Evolutionary conservation across 1,140 invertebrate species (phyloP).

Genomic region (Semibalanus balanoides): DNA sequence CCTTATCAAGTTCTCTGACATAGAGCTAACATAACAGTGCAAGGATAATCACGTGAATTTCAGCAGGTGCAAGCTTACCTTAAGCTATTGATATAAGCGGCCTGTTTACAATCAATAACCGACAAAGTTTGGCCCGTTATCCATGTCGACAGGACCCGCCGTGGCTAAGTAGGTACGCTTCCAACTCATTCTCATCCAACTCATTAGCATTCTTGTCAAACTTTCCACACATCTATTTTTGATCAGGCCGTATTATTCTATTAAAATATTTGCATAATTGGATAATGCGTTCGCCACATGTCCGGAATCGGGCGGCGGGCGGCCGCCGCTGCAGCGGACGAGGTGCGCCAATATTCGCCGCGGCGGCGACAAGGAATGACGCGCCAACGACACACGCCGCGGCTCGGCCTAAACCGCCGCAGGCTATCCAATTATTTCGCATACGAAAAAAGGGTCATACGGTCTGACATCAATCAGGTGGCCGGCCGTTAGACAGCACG

Average conservation of each 20-base stretch:
- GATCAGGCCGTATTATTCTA: background rate
- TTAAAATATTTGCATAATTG: conserved; percentile 3
- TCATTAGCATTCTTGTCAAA: background rate
- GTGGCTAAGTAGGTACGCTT: background rate
- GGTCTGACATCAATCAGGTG: background rate
- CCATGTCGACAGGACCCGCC: background rate
- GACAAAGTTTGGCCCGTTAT: background rate
- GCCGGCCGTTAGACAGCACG: background rate
- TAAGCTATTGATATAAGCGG: too few species aligned
- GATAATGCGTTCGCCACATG: background rate
- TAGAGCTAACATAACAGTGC: too few species aligned
- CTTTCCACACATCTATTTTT: conserved; percentile 1
- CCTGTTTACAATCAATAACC: too few species aligned
- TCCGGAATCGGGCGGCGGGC: background rate
- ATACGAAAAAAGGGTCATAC: background rate
- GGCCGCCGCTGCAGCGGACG: too few species aligned
- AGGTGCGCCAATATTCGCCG: background rate
- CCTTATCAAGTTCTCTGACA: too few species aligned
- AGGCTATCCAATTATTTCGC: background rate
- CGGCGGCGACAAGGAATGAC: background rate
- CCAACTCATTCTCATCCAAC: background rate
- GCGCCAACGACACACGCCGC: too few species aligned
- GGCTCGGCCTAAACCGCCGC: too few species aligned
- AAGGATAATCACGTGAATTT: too few species aligned
- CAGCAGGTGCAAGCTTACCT: too few species aligned